Base-by-base conservation (phyloP, 2,113 vertebrate genomes). In the Leptocoma aspasia region DNA sequence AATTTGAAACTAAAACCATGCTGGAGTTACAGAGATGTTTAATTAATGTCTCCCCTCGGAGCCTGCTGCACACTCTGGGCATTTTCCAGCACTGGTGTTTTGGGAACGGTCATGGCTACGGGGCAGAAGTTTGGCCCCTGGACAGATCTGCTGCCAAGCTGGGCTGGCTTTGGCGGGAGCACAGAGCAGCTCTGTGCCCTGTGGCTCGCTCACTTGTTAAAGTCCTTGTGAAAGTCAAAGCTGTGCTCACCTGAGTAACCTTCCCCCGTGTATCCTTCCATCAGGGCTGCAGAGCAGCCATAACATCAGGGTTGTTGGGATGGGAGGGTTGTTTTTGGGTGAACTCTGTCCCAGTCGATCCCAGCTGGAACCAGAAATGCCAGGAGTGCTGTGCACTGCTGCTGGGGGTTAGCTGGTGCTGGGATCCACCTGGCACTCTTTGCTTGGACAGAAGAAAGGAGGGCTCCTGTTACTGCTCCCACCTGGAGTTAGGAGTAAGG, bases 121-220 rank as follows among this genome's bases (percentile, higher is more conserved):
- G 64, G 90, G 79, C 64, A 86, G 0, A 57, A 27, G 23, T 79
- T 89, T 92, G 91, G 86, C 35, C 84, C 30, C 68, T 37, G 89
- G 54, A 89, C 44, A 89, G 80, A 75, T 91, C 33, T 90, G 9
- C 65, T 92, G 85, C 88, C 92, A 86, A 42, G 27, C 0, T 52
- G 65, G 64, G 72, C 47, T 89, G 82, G 52, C 68, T 81, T 83
- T 96, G 94, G 95, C 94, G 52, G 15, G n/a, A 64, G 35, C 52
- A 90, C 85, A 83, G 3, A 89, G 72, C 64, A 68, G 4, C 52
- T 89, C 76, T 92, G 88, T 94, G 87, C 68, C 69, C 11, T 12
- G 90, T 90, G 85, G 59, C 68, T 88, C 21, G 2, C 57, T 81
- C 37, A 5, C 45, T 49, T 39, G 35, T 60, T 41, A 57, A 86